These are phyloP conservation scores for Apostichopus leukothele DNA, from an alignment of 53 echinoderm and acorn worm species.

Conservation along the genomic window DNA sequence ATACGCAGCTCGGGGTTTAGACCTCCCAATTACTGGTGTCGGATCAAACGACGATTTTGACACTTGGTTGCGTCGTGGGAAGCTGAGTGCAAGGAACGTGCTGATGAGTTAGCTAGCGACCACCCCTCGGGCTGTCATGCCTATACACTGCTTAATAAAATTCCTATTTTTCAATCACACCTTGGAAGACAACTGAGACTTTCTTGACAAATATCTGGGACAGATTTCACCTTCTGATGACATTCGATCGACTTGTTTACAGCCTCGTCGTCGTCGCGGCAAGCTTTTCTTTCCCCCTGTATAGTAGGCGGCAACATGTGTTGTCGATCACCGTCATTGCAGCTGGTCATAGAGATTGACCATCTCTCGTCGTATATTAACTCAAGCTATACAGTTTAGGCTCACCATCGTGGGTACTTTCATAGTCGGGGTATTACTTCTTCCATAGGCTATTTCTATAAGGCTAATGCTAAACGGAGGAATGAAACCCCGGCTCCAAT, in stretches of 20 bases:
- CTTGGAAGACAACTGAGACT: slow-evolving; percentile 45
- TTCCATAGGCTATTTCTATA: too few species aligned
- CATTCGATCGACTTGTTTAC: slow-evolving; percentile 46
- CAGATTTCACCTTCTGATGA: slow-evolving; percentile 39
- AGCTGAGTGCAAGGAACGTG: slow-evolving; percentile 43
- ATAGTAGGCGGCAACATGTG: neutral
- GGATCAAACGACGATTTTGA: slow-evolving; percentile 35
- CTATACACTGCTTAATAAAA: slow-evolving; percentile 41
- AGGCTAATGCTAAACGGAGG: too few species aligned
- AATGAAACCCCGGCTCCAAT: too few species aligned
- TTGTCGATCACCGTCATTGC: neutral
- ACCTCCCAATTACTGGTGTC: slow-evolving; percentile 19
- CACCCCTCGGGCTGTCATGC: slow-evolving; percentile 45
- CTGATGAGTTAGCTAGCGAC: slow-evolving; percentile 43
- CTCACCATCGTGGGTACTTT: too few species aligned
- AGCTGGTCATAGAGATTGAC: neutral
- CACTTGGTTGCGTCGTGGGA: slow-evolving; percentile 47
- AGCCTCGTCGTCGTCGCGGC: neutral
- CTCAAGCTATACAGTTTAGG: neutral
- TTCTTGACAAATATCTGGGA: slow-evolving; percentile 48
- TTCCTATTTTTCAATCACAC: slow-evolving; percentile 48
- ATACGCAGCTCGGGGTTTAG: slow-evolving; percentile 15
- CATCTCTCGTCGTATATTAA: neutral
- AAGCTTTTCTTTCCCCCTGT: neutral
- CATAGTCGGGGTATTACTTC: too few species aligned